Evolutionary conservation across 2,113 vertebrate genomes (phyloP), one percentile per base, ranked within the genome.

Genomic region (Urocynchramus pylzowi): DNA sequence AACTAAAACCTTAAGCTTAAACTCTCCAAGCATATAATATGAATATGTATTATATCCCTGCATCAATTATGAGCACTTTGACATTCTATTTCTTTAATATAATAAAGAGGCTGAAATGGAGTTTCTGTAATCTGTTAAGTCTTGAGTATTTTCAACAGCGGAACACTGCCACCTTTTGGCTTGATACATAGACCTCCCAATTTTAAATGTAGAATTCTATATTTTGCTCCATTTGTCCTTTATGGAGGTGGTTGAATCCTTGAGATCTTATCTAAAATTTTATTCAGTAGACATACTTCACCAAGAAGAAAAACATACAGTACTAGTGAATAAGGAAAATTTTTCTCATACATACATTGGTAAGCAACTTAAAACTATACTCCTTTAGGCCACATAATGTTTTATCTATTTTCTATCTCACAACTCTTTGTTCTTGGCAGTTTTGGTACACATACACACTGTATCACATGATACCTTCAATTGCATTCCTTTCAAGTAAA

Each of bases 151-250:
- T 98, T 96, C 82, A 95, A 78, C 92, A 98, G 98, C 16, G 6
- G 97, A 98, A 98, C 95, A 98, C 96, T 91, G 97, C 98, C 98
- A 98, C 96, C 98, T 98, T 96, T 97, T 96, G 98, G 94, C 85
- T 77, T 78, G 44, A 90, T 53, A 92, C 69, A 76, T 4, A 97
- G 97, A 85, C 87, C 83, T 96, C 45, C 24, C 20, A 31, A 20
- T 37, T 61, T 18, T 20, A 93, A 92, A 37, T 22, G 44, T 53
- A 76, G 39, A 45, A 30, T 8, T n/a, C 11, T 11, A n/a, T 35
- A 14, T 70, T 83, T 77, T 60, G 10, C 24, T 59, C 65, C 33
- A 79, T 59, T 63, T 82, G 8, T 75, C 20, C 45, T 68, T 90
- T 54, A 60, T 6, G 12, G 27, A 85, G 14, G 60, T 3, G 7